Evolutionary conservation across 2,113 vertebrate species (phyloP), one percentile per base, ranked within the genome.

Genomic region (cattle (Bos taurus)): DNA sequence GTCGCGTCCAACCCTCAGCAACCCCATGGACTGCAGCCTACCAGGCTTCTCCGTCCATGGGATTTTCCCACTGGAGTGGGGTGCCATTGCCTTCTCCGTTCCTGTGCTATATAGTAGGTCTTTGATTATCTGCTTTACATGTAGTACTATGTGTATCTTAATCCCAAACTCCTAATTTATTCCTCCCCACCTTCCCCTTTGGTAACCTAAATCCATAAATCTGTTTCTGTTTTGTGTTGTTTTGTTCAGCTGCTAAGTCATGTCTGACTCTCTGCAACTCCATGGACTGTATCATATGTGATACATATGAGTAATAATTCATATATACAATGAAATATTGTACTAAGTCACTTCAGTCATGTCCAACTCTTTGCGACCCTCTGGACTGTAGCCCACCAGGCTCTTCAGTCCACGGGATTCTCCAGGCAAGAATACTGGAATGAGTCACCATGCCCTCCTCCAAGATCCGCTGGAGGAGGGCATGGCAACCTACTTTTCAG

Each of bases 331-430:
- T 71, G n/a, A 36, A 71, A 71, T 40, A 71, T 71, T 71, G n/a
- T 3, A 5, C 19, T 6, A 36, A 40, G 19, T 71, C n/a, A 3
- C n/a, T 71, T 71, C 67, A 71, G 67, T 23, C 67, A 23, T 71
- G n/a, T 23, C n/a, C 5, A 23, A 12, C n/a, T 40, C 19, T 71
- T 71, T 12, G 67, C 0, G 0, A 23, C 17, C n/a, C n/a, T 36
- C 64, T 71, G 19, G n/a, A 71, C 19, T 40, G 1, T 71, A 71
- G n/a, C 67, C 67, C n/a, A 23, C 67, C 67, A 40, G 67, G 67
- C n/a, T 71, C n/a, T 21, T 36, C 10, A 71, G n/a, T 23, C n/a
- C 19, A 12, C 0, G 5, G 19, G 67, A 71, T 71, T 23, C 67
- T 71, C 67, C 10, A 12, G n/a, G n/a, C 67, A 40, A 40, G 67